Evolutionary conservation across 37 sponge, comb jelly and placozoan genomes (phyloP), one percentile per base, ranked within the genome.

Genomic region (Chondrilla cf. caribensis): DNA sequence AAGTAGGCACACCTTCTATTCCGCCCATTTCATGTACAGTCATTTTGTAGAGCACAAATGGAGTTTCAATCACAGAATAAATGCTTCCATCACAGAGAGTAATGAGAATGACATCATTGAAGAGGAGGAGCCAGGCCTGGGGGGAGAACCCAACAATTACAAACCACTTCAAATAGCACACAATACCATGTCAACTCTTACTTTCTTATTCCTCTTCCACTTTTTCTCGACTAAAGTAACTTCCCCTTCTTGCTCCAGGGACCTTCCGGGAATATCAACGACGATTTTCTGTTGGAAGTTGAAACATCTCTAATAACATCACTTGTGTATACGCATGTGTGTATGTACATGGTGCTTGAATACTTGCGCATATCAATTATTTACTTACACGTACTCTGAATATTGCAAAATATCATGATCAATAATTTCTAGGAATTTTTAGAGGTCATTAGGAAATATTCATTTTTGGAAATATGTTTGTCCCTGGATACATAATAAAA

Each of bases 91-190:
- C 78, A 2, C 81, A 33, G 14, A 33, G 73, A 8, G 89, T 86
- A 8, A 92, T 32, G 64, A 92, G 70, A 9, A 92, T 26, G n/a
- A 92, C 71, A 82, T 92, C 93, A 3, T 79, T 79, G 79, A 92
- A 89, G 18, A 92, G 78, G 29, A 88, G 59, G 28, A 88, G 26
- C 79, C 83, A 88, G 1, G 81, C 79, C 92, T 91, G 32, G 3
- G 5, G 43, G 71, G n/a, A 24, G 9, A 25, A 70, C n/a, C 47
- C 58, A 11, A 14, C 5, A 9, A 24, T 29, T 64, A 64, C 26
- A 64, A n/a, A n/a, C n/a, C n/a, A n/a, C n/a, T n/a, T n/a, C n/a
- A n/a, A n/a, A n/a, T n/a, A n/a, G n/a, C n/a, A n/a, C n/a, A n/a
- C n/a, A n/a, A n/a, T n/a, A n/a, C n/a, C n/a, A n/a, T n/a, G 41